Evolutionary conservation across 2,888 invertebrate species (phyloP), one percentile per base, ranked within the genome.

Genomic region (Cenopis cana): DNA sequence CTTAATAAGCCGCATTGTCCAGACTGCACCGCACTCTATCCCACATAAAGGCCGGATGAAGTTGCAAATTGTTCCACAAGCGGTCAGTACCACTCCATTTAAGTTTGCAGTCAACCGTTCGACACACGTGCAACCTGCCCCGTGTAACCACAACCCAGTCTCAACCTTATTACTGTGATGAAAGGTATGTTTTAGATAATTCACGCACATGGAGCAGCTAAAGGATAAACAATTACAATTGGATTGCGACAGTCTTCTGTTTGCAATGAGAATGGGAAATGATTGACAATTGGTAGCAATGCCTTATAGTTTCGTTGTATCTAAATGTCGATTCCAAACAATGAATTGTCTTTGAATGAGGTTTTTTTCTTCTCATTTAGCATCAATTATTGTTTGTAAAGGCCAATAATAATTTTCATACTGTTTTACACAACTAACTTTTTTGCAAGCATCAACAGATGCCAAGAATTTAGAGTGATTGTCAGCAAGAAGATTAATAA

Each of bases 61-160:
- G 69, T 69, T 64, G 64, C 18, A 29, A 67, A 49, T 52, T 50
- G 62, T 62, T 50, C 66, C 66, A 55, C 69, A 64, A 69, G 57
- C 69, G 69, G 69, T 64, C 69, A 69, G 62, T 57, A 38, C 56
- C 69, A 64, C 41, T 56, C 55, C 64, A 69, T 64, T 57, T 64
- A 56, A 69, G 62, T 64, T 52, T 18, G 50, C 64, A 69, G 56
- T 62, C 61, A 62, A 49, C 56, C 41, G 69, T 62, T 36, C 33
- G 49, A 12, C 20, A 36, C 52, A 54, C 36, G 14, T 54, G n/a
- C 10, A n/a, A 20, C 12, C 12, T 49, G 33, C 11, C 49, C 29
- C 17, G 29, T 18, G 17, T 17, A 50, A 14, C 17, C 11, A 6
- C 9, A 1, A 9, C 17, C 33, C 1, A 33, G 33, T 61, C 29